Base-by-base conservation (phyloP, 2,797 vertebrate species). In the Melopsittacus undulatus region DNA sequence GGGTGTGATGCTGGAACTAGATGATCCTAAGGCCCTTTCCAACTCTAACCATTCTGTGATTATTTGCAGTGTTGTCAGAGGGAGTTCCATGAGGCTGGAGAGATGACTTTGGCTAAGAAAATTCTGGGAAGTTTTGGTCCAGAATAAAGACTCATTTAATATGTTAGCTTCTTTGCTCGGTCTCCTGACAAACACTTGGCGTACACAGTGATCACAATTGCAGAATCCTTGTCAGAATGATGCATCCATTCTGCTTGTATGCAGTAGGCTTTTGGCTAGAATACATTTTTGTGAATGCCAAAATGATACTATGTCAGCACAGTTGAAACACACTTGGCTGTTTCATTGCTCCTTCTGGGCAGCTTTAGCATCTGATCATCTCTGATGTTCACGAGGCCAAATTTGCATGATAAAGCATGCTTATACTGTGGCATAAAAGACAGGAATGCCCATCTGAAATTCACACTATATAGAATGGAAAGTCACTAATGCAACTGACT, bases 231-330 rank as follows among this genome's bases (percentile, higher is more conserved):
- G 42, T 84, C 63, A 91, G 57, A 97, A 68, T 82, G 45, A 63
- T 89, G 8, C 73, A 54, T 83, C 38, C 21, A 62, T 97, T 97
- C 92, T 94, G 63, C 87, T 90, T 76, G 30, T 38, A 40, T 83
- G 81, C 86, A 89, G 74, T 87, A 87, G 80, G 46, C 63, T 90
- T 90, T 27, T 56, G 36, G 64, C 52, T 76, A 22, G 20, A 78
- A 20, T 52, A 22, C 32, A 4, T 24, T 54, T 78, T 72, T 67
- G 30, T 49, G 34, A 8, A 30, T 77, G 34, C 40, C 61, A 36
- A 36, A 18, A 30, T 4, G 6, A 43, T 52, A 38, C 17, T 32
- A 22, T 75, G 34, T 83, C 34, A 77, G 49, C 49, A 42, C 12
- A n/a, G 16, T 62, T 89, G 40, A 46, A 73, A 52, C 8, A n/a